A percentile compares a stretch with the other conserved stretches of the same genome.
These are phyloP conservation scores for Dromiciops gliroides DNA, from an alignment of 2,113 vertebrate species.

Conservation along the genomic window DNA sequence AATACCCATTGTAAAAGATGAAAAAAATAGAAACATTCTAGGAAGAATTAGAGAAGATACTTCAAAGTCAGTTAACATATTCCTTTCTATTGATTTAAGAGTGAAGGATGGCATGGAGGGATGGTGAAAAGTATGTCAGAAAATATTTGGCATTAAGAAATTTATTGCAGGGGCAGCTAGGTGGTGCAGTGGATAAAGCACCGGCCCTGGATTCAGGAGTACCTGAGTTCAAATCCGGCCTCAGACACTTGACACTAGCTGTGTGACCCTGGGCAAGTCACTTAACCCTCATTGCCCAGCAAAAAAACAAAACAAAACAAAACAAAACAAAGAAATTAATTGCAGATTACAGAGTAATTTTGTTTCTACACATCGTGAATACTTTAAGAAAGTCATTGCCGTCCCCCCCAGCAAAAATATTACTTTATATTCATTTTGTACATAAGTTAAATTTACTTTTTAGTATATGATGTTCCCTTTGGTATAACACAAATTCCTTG, in stretches of 20 bases:
- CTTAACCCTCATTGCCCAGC: no score
- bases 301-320: no score
- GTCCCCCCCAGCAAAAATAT: background rate
- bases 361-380: background rate
- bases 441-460: background rate
- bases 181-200: no score
- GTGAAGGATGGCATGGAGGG: background rate
- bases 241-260: no score
- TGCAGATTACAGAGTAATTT: background rate
- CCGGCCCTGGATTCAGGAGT: no score
- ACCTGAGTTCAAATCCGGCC: no score
- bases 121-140: background rate
- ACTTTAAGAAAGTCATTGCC: background rate
- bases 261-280: no score
- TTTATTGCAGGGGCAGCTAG: no score
- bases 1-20: background rate
- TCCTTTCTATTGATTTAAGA: background rate
- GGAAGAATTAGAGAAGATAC: background rate
- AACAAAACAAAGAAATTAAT: no score
- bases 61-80: background rate
- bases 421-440: background rate
- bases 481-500: background rate
- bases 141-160: background rate
- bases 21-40: background rate
- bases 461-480: background rate